Evolutionary conservation across 1,140 invertebrate genomes (phyloP), one percentile per base, ranked within the genome.

Genomic region (Drosophila athabasca): DNA sequence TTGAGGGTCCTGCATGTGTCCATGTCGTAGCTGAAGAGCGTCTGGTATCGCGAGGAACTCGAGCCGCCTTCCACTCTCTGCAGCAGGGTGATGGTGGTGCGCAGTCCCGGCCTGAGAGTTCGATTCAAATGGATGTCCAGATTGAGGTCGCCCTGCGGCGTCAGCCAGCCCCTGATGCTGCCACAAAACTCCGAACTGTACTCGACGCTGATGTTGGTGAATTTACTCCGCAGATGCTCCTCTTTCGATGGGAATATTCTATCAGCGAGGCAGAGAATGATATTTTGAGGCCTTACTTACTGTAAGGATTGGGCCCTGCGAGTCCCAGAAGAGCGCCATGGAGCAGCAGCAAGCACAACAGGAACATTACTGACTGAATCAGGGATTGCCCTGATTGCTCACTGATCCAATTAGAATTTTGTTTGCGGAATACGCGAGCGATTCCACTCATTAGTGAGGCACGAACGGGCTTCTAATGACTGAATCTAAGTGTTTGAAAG

Each of bases 11-110:
- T 72, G 17, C 75, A 83, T n/a, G 58, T 69, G 59, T 84, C 81
- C 15, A 84, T 24, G 44, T 87, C 82, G 31, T 84, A 84, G 66
- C 55, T 85, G 11, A 84, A 64, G 0, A 84, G 49, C 0, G 72
- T 84, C 13, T 62, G 46, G 24, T 73, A 80, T 17, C 70, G 67
- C 15, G 8, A 13, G 6, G 31, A 49, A 7, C 11, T 13, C 6
- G 26, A 49, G 43, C 57, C 65, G 2, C 52, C 61, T 7, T 67
- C 44, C 4, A 76, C 24, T 13, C 61, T 59, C 26, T 73, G 59
- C 22, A 65, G 44, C 3, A 84, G 49, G 2, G 60, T 69, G 4
- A 84, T 61, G 8, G 52, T 31, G 3, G 82, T 77, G 3, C 77
- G 60, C 41, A 81, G 6, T 6, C 58, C 61, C 4, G 41, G 26